Base-by-base conservation (phyloP, 2,888 invertebrate species). In the Bhutanitis thaidina region DNA sequence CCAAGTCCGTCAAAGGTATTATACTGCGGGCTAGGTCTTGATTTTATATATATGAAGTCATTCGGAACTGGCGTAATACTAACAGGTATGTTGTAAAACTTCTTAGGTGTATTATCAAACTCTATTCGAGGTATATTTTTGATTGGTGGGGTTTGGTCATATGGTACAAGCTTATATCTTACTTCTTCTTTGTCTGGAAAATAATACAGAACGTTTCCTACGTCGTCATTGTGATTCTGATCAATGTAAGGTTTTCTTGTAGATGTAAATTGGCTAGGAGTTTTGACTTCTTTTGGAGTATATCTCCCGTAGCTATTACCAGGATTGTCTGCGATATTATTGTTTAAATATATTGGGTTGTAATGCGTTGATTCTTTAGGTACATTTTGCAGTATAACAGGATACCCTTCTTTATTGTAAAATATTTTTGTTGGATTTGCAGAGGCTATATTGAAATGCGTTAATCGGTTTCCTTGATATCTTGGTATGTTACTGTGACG, bases 161-260 rank as follows among this genome's bases (percentile, higher is more conserved):
- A 90, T 0, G 90, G 90, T n/a, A 90, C 76, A 36, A 90, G 65
- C 69, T 85, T 90, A 57, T 80, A 90, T 64, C 80, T 86, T 5
- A 64, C 52, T 15, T 72, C 75, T 13, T 80, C 78, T 55, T 81
- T 83, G 59, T 84, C 82, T 3, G 80, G 59, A 41, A 77, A 60
- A 65, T 87, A 90, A 63, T 87, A 89, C 51, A 77, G 73, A 35
- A 81, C 61, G 53, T 78, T 81, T 20, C 75, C 68, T 4, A 60
- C 54, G 7, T 80, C 77, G 48, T 78, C 75, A 16, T 68, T 64
- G 27, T 72, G 72, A 34, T 79, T 77, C 4, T 76, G 52, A 66
- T 82, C 79, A 14, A 74, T 55, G 51, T 69, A 77, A 16, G 84
- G 86, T 59, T 80, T 85, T 56, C 79, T 75, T 2, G 67, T 67